phyloP scores from a whole-genome alignment of 2,797 vertebrate genomes.

The Peromyscus nudipes region DNA sequence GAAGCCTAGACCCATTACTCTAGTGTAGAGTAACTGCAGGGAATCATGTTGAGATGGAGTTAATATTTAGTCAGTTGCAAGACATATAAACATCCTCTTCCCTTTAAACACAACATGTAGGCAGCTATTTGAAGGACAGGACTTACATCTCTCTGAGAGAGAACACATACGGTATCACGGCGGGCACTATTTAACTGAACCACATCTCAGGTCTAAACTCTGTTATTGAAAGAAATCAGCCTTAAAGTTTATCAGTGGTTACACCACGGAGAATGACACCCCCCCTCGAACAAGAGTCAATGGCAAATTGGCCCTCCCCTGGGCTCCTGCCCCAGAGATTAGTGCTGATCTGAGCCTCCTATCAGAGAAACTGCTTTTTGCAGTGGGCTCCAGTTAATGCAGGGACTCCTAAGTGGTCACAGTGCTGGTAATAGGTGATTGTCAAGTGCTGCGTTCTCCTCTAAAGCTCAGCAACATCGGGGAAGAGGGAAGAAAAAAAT shows the following conservation, averaged over 20 bases:
- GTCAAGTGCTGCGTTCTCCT: background rate
- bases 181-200: constrained; percentile 41
- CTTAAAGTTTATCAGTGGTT: constrained; percentile 53
- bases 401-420: background rate
- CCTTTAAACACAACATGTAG: constrained; percentile 66
- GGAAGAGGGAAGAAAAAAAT: background rate
- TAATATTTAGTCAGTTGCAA: constrained; percentile 67
- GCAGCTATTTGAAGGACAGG: constrained; percentile 42
- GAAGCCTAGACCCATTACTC: constrained; percentile 93
- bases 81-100: constrained; percentile 73
- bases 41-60: constrained; percentile 85
- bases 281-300: background rate
- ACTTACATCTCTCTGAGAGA: constrained; percentile 46
- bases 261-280: background rate
- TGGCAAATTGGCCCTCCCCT: background rate
- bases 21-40: constrained; percentile 88
- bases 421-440: background rate
- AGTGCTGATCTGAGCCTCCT: background rate
- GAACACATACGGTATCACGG: constrained; percentile 25
- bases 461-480: background rate
- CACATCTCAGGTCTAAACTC: constrained; percentile 58
- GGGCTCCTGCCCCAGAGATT: background rate
- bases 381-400: background rate
- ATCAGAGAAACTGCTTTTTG: background rate
- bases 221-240: background rate